Evolutionary conservation across 2,113 vertebrate species (phyloP).

Genomic region (Poeciliopsis turrubarensis): DNA sequence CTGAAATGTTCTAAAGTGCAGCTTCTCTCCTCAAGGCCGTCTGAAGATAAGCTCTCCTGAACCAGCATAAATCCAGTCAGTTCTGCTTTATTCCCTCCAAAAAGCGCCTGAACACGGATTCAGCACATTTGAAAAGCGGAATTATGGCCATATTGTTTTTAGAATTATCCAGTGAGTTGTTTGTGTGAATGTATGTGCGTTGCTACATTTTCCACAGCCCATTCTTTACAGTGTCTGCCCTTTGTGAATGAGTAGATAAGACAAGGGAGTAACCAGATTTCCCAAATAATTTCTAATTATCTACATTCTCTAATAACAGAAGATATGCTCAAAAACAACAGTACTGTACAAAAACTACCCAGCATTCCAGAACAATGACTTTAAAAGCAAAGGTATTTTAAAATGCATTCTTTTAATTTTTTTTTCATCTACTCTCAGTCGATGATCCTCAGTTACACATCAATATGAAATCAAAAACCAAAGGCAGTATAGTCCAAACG

Average conservation of each 20-base stretch:
- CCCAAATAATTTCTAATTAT: slow-evolving; percentile 10
- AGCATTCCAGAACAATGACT: background rate
- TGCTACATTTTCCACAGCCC: slow-evolving; percentile 1
- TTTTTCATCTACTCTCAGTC: slow-evolving; percentile 8
- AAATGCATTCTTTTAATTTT: background rate
- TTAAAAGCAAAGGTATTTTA: background rate
- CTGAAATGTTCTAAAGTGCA: slow-evolving; percentile 37
- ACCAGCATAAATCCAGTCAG: slow-evolving; percentile 22
- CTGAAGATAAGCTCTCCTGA: slow-evolving; percentile 63
- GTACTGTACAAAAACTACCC: background rate
- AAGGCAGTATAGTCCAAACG: background rate
- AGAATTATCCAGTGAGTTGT: slow-evolving; percentile 15
- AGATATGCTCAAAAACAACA: slow-evolving; percentile 11
- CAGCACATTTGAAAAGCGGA: slow-evolving; percentile 15
- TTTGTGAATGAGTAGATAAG: slow-evolving; percentile 16
- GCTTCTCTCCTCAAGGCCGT: slow-evolving; percentile 51
- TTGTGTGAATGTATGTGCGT: background rate
- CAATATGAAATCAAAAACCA: background rate
- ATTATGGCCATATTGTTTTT: slow-evolving; percentile 28
- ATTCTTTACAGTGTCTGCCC: slow-evolving; percentile 22
- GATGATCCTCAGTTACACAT: slow-evolving; percentile 1
- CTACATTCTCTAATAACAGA: background rate
- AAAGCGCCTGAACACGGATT: slow-evolving; percentile 19
- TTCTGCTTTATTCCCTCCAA: slow-evolving; percentile 6
- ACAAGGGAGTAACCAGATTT: slow-evolving; percentile 8